A percentile compares a stretch with the other conserved stretches of the same genome.
Evolutionary conservation across 2,797 vertebrate genomes (phyloP).

Genomic region (Ficedula albicollis): DNA sequence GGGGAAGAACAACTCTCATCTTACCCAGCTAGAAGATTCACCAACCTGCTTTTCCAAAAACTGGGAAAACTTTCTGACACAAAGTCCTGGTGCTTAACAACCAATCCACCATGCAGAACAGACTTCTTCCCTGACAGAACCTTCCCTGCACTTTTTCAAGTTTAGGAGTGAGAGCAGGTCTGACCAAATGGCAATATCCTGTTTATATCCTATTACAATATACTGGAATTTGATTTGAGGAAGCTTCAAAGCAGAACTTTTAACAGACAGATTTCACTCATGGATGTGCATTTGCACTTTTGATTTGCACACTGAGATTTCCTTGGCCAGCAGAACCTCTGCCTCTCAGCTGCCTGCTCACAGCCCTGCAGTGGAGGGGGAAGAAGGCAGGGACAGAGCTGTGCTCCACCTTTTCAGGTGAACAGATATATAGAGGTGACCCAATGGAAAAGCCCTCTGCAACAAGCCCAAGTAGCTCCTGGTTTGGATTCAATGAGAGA

Average conservation of each 20-base stretch:
- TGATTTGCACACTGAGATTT: background rate
- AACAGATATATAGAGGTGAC: too few relatives aligned
- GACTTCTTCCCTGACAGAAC: background rate
- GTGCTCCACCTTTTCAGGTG: background rate
- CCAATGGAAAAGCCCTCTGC: constrained; percentile 60
- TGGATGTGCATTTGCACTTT: background rate
- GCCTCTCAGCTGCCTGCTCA: background rate
- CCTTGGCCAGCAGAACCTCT: background rate
- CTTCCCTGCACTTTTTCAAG: background rate
- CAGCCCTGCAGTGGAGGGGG: background rate
- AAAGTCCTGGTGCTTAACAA: background rate
- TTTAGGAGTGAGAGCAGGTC: background rate
- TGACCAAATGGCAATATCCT: background rate
- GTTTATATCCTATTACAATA: background rate
- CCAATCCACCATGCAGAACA: rapidly evolving
- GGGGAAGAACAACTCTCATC: background rate
- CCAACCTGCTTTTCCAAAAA: background rate
- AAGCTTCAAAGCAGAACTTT: background rate
- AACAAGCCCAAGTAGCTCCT: constrained; percentile 74
- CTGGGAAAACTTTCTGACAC: background rate
- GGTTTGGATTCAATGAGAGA: constrained; percentile 81
- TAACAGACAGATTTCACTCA: background rate
- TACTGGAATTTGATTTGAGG: background rate
- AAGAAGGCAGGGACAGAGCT: background rate
- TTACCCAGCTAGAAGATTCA: background rate